Conservation (phyloP, 2,113 vertebrate species). For the Silurus meridionalis region DNA sequence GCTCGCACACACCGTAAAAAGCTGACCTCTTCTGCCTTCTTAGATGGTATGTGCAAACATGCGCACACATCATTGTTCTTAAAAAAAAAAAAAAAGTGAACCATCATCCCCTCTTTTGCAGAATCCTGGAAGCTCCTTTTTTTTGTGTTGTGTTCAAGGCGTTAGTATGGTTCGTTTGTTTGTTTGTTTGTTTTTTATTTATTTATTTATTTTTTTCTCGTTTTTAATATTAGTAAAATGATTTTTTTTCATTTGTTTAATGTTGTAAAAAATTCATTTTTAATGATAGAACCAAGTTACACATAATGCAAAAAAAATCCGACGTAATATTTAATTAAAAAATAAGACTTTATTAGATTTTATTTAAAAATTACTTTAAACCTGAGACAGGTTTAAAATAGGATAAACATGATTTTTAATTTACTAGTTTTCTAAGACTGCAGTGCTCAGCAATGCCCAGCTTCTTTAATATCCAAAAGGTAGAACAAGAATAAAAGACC, state of each 20-base stretch:
- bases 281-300: background rate
- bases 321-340: background rate
- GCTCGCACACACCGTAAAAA: conserved; percentile 94
- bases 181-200: background rate
- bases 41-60: conserved; percentile 92
- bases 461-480: background rate
- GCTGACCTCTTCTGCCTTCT: conserved; percentile 90
- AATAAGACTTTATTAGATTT: no score
- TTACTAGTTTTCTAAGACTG: background rate
- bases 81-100: conserved; percentile 51
- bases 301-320: background rate
- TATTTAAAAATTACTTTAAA: background rate
- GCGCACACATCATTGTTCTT: conserved; percentile 73
- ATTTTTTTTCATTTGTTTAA: background rate
- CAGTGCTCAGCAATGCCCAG: background rate
- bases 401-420: background rate
- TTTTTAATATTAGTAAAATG: conserved; percentile 11
- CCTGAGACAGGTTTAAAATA: background rate
- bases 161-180: background rate
- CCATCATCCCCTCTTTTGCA: conserved; percentile 54
- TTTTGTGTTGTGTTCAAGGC: conserved; percentile 2
- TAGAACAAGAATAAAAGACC: background rate
- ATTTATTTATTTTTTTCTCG: background rate
- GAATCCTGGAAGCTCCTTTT: conserved; percentile 62
- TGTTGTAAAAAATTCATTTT: background rate